A percentile compares a stretch with the other conserved stretches of the same genome.
phyloP scores from a whole-genome alignment of 2,113 vertebrate genomes.

The Dicaeum eximium region DNA sequence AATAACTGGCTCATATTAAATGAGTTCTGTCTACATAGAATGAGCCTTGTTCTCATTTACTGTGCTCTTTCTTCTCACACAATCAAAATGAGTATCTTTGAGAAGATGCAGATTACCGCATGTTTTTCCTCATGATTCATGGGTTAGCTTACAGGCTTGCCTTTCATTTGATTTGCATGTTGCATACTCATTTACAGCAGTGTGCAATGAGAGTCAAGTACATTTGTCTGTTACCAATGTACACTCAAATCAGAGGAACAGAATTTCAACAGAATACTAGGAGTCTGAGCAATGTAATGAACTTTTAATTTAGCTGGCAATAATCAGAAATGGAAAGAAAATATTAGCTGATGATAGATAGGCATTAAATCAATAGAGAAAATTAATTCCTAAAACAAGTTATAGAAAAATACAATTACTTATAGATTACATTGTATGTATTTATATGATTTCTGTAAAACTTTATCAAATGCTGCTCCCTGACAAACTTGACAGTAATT shows the following conservation, averaged over 20 bases:
- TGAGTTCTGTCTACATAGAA: not conserved
- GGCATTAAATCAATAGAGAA: not conserved
- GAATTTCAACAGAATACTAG: not conserved
- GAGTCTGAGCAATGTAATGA: not conserved
- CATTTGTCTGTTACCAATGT: not conserved
- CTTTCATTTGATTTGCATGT: not conserved
- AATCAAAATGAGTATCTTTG: not conserved
- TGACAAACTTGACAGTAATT: not conserved
- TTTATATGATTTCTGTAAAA: not conserved
- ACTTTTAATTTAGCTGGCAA: not conserved
- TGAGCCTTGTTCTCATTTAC: not conserved
- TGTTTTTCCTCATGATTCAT: not conserved
- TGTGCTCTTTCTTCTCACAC: not conserved
- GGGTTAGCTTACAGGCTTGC: not conserved
- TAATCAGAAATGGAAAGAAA: not conserved
- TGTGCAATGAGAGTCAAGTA: not conserved
- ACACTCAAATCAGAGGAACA: not conserved
- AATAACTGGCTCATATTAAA: not conserved
- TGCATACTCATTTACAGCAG: not conserved
- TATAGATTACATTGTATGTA: not conserved
- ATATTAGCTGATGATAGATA: not conserved
- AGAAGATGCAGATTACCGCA: not conserved
- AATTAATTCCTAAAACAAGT: not conserved
- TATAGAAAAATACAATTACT: not conserved
- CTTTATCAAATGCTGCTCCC: not conserved